These are phyloP conservation scores for Psittacula cyanocephala DNA, from an alignment of 2,113 vertebrate species.

Conservation along the genomic window DNA sequence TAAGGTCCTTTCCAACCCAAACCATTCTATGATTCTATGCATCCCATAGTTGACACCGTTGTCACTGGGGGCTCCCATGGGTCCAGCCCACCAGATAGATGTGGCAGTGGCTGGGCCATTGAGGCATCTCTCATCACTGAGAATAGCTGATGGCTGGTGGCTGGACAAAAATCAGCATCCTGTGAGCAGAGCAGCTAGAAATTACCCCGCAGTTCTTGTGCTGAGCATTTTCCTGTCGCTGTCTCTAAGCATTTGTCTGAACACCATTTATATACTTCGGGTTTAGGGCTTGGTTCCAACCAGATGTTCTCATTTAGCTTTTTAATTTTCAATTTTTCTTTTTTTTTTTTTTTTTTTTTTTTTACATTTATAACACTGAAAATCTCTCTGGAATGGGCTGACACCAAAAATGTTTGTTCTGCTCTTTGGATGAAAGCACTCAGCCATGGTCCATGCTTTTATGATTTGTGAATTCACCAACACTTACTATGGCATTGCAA, in stretches of 20 bases:
- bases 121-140: rapidly evolving
- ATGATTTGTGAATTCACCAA: neutral
- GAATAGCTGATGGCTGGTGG: neutral
- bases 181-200: neutral
- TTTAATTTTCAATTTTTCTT: neutral
- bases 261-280: neutral
- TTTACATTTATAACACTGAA: constrained; percentile 12
- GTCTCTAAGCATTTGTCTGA: constrained; percentile 10
- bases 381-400: neutral
- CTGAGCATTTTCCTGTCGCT: neutral
- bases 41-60: neutral
- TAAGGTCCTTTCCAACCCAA: neutral
- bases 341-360: neutral
- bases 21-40: neutral
- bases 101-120: neutral
- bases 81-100: neutral
- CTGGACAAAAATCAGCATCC: neutral
- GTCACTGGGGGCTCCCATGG: rapidly evolving
- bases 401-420: neutral
- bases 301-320: constrained; percentile 42
- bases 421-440: neutral
- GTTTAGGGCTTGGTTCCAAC: constrained; percentile 3
- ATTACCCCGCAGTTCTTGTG: neutral
- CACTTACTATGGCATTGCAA: constrained; percentile 5
- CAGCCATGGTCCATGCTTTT: neutral